Evolutionary conservation across 2,888 invertebrate species (phyloP).

Genomic region (Mimumesa dahlbomi): DNA sequence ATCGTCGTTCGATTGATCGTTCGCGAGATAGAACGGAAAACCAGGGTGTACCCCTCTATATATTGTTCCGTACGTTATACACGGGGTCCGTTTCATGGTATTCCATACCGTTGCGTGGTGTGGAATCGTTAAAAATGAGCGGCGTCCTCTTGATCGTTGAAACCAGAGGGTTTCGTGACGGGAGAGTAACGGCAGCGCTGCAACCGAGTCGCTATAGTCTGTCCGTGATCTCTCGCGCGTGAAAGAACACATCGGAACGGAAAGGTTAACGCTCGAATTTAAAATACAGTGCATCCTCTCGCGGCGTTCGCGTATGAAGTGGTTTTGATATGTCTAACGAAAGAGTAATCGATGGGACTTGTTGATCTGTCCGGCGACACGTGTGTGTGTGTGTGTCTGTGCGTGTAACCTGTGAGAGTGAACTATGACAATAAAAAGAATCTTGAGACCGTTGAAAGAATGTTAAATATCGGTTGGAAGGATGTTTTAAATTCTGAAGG

Average conservation of each 20-base stretch:
- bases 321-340: too few relatives aligned
- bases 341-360: too few relatives aligned
- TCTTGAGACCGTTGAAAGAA: too few relatives aligned
- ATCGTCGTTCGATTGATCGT: background rate
- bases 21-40: background rate
- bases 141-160: constrained; percentile 12
- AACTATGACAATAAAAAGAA: too few relatives aligned
- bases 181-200: constrained; percentile 46
- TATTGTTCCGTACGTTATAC: background rate
- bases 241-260: constrained; percentile 31
- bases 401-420: too few relatives aligned
- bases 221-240: constrained; percentile 53
- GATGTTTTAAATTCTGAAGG: too few relatives aligned
- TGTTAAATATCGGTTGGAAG: too few relatives aligned
- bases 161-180: constrained; percentile 17
- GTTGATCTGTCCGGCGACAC: too few relatives aligned
- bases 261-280: constrained; percentile 60
- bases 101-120: background rate
- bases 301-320: too few relatives aligned
- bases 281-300: constrained; percentile 30
- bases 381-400: too few relatives aligned
- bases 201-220: constrained; percentile 39
- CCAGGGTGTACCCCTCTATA: background rate
- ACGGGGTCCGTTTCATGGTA: background rate
- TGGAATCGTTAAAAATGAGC: constrained; percentile 16